Conservation (phyloP, 2,797 vertebrate genomes). For the Melanotaenia trifasciata region DNA sequence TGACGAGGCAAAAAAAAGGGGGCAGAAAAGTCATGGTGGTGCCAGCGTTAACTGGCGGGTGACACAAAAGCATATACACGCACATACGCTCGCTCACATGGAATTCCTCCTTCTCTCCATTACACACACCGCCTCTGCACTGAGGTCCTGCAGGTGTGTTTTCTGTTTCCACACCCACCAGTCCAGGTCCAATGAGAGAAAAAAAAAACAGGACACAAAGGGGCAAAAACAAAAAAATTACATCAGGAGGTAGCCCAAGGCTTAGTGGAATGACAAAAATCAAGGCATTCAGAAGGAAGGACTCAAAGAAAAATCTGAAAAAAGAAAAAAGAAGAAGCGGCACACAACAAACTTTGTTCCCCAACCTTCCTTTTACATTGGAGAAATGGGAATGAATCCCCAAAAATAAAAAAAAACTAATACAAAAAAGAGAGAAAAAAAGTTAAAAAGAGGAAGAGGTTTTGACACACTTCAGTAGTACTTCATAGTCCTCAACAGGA, state of each 20-base stretch:
- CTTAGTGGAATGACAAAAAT: conserved; percentile 87
- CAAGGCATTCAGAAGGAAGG: conserved; percentile 70
- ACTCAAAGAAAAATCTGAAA: conserved; percentile 52
- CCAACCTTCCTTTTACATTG: conserved; percentile 63
- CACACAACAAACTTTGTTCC: conserved; percentile 63
- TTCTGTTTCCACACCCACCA: conserved; percentile 71
- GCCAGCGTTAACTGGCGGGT: conserved; percentile 54
- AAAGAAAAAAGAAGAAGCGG: conserved; percentile 46
- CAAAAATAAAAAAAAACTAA: conserved; percentile 41
- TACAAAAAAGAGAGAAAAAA: conserved; percentile 62
- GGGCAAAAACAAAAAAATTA: conserved; percentile 41
- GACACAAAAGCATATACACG: conserved; percentile 45
- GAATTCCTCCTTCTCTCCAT: conserved; percentile 44
- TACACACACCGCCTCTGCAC: conserved; percentile 64
- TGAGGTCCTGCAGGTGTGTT: conserved; percentile 74
- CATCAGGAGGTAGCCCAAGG: conserved; percentile 92
- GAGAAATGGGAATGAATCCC: conserved; percentile 68
- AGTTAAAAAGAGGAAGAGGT: conserved; percentile 76
- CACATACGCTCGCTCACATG: conserved; percentile 40
- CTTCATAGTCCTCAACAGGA: conserved; percentile 84
- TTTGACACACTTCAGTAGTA: conserved; percentile 88
- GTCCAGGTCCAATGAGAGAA: conserved; percentile 73
- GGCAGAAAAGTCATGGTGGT: conserved; percentile 69
- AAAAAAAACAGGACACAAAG: conserved; percentile 53
- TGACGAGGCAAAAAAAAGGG: conserved; percentile 8